A percentile compares a stretch with the other conserved stretches of the same genome.
Conservation (phyloP, 2,113 vertebrate genomes). For the Pangasianodon gigas region DNA sequence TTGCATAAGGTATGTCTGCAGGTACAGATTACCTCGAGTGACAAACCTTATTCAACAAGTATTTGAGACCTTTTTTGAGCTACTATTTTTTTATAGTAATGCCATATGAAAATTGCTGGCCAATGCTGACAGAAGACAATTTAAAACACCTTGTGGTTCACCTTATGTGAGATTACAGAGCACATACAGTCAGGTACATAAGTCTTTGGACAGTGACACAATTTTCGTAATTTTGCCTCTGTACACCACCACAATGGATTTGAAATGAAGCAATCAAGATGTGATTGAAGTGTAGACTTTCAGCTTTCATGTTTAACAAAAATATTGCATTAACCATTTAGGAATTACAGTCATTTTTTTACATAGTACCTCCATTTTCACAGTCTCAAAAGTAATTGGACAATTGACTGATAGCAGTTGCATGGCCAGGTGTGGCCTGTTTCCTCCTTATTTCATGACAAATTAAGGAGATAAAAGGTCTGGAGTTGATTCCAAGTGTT, state of each 20-base stretch:
- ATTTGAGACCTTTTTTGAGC: neutral
- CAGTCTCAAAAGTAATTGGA: neutral
- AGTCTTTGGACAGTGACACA: neutral
- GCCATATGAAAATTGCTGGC: neutral
- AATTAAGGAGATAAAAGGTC: neutral
- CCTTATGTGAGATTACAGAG: neutral
- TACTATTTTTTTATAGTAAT: neutral
- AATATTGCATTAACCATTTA: neutral
- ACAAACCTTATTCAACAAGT: neutral
- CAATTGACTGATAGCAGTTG: neutral
- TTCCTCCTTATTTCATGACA: neutral
- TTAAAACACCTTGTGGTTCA: neutral
- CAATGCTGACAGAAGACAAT: neutral
- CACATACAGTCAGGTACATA: neutral
- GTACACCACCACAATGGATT: neutral
- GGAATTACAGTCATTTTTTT: neutral
- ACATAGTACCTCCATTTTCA: neutral
- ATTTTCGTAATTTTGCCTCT: neutral
- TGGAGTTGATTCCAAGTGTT: neutral
- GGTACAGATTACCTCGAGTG: neutral
- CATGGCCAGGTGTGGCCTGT: neutral
- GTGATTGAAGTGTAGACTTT: neutral
- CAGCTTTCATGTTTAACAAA: neutral
- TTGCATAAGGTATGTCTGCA: neutral
- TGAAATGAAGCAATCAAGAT: neutral